Evolutionary conservation across 2,113 vertebrate species (phyloP).

Genomic region (Phrynosoma blainvillii): DNA sequence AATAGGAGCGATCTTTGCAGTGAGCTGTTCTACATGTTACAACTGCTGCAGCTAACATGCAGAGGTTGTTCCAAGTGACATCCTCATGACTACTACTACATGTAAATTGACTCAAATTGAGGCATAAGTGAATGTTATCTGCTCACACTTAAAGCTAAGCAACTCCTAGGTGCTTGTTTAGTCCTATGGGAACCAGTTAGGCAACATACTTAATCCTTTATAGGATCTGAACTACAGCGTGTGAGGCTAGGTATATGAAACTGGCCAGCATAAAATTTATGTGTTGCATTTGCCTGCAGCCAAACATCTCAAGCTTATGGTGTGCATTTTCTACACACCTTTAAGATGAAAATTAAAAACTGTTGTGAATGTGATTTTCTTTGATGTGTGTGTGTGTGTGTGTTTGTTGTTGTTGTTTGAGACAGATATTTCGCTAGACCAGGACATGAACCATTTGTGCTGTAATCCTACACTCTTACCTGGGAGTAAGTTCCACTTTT

Average conservation of each 20-base stretch:
- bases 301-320: neutral
- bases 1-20: neutral
- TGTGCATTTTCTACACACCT: neutral
- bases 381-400: neutral
- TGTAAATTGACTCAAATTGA: neutral
- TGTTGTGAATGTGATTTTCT: neutral
- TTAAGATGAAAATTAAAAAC: slow-evolving; percentile 1
- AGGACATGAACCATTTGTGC: neutral
- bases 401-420: neutral
- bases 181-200: neutral
- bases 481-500: neutral
- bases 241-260: neutral
- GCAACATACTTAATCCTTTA: neutral
- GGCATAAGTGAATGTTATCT: neutral
- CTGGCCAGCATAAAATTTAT: neutral
- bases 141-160: neutral
- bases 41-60: neutral
- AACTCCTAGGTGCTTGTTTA: neutral
- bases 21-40: neutral
- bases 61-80: neutral
- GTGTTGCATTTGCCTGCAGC: neutral
- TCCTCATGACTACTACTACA: neutral
- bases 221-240: neutral
- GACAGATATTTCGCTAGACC: neutral
- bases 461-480: neutral